A percentile compares a stretch with the other conserved stretches of the same genome.
These are phyloP conservation scores for Saguinus imperator DNA, from an alignment of 2,113 vertebrate genomes.

Conservation along the genomic window DNA sequence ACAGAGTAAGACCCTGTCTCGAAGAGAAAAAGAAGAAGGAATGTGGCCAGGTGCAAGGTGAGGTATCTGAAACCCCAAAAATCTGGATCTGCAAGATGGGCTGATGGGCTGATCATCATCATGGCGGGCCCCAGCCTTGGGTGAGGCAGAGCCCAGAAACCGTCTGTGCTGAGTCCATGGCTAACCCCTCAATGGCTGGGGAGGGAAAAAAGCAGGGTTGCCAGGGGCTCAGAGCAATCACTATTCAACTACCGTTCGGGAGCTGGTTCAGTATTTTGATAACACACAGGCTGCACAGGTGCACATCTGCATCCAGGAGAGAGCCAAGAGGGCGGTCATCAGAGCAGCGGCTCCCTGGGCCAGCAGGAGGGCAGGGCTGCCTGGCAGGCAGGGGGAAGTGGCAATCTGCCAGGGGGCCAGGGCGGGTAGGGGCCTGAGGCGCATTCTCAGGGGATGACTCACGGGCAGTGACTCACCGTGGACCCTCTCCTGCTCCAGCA, in stretches of 20 bases:
- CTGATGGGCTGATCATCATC: background rate
- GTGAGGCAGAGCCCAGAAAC: background rate
- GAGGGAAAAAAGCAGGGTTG: background rate
- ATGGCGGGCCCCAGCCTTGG: background rate
- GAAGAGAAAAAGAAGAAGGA: too few relatives aligned
- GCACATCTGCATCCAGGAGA: background rate
- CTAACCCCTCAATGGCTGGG: background rate
- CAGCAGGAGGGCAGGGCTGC: background rate
- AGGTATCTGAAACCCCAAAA: background rate
- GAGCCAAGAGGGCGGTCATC: background rate
- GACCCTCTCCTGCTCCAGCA: constrained; percentile 41
- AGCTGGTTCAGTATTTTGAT: background rate
- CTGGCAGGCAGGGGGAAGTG: background rate
- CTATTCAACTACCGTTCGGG: background rate
- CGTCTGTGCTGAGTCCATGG: background rate
- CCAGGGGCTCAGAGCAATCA: background rate
- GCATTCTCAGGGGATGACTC: constrained; percentile 64
- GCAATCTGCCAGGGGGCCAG: background rate
- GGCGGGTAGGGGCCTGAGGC: background rate
- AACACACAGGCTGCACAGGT: background rate
- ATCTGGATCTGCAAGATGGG: background rate
- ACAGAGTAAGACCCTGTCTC: too few relatives aligned
- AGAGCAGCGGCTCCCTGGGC: background rate
- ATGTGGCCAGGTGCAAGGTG: background rate
- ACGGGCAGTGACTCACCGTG: constrained; percentile 57